Evolutionary conservation across 2,888 invertebrate genomes (phyloP).

Genomic region (Cynaeus angustus): DNA sequence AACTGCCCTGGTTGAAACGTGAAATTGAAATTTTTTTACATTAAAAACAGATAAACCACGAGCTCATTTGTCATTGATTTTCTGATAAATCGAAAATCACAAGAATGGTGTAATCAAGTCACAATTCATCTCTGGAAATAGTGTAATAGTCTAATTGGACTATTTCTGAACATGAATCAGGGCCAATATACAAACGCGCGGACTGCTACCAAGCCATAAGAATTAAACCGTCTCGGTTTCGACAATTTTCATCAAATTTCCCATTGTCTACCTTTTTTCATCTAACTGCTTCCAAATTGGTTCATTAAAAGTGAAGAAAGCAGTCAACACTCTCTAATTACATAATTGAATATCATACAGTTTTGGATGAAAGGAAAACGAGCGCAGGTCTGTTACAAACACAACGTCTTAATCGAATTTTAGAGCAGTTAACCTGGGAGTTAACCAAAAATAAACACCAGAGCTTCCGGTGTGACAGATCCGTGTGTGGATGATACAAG

Average conservation of each 20-base stretch:
- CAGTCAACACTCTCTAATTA: slow-evolving; percentile 22
- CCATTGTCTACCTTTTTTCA: slow-evolving; percentile 14
- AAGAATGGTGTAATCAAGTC: slow-evolving; percentile 43
- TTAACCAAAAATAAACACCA: slow-evolving; percentile 44
- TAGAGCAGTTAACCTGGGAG: slow-evolving; percentile 30
- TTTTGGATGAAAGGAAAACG: slow-evolving; percentile 11
- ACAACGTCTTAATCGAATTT: slow-evolving; percentile 8
- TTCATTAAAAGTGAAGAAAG: slow-evolving; percentile 22
- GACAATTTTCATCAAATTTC: slow-evolving; percentile 44
- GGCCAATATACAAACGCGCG: slow-evolving; percentile 54
- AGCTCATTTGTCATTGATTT: not conserved
- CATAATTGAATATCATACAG: slow-evolving; percentile 9
- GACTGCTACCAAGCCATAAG: slow-evolving; percentile 55
- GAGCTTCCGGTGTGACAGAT: slow-evolving; percentile 46
- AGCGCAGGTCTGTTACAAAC: not conserved
- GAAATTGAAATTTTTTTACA: too few species aligned
- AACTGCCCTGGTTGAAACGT: not conserved
- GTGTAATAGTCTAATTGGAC: slow-evolving; percentile 51
- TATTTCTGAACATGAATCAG: slow-evolving; percentile 59
- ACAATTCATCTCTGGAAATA: slow-evolving; percentile 44
- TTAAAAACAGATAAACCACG: not conserved
- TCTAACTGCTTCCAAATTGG: slow-evolving; percentile 14
- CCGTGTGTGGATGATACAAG: slow-evolving; percentile 32
- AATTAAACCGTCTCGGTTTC: slow-evolving; percentile 44
- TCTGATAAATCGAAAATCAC: slow-evolving; percentile 3